Conservation (phyloP, 2,797 vertebrate species). For the Carduelis carduelis region DNA sequence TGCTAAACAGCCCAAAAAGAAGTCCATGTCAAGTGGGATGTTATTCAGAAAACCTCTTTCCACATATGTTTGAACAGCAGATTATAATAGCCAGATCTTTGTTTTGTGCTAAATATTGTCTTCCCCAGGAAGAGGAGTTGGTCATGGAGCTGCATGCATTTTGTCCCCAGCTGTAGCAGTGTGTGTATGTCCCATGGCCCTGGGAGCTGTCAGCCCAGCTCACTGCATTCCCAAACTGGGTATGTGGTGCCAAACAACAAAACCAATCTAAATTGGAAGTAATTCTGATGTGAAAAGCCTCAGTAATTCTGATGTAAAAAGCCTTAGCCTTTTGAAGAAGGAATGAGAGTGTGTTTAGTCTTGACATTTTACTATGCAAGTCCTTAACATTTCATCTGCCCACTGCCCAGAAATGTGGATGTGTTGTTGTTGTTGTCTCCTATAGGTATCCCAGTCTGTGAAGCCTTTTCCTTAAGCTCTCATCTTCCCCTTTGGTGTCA, state of each 20-base stretch:
- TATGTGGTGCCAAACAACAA: not conserved
- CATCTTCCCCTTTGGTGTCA: not conserved
- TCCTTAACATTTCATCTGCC: not conserved
- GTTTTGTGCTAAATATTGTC: not conserved
- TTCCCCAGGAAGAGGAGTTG: not conserved
- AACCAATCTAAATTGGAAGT: not conserved
- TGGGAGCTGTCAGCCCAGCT: not conserved
- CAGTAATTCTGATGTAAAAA: no score
- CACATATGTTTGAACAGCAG: not conserved
- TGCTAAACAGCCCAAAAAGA: not conserved
- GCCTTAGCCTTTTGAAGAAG: not conserved
- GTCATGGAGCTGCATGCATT: not conserved
- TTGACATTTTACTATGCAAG: not conserved
- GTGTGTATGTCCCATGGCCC: not conserved
- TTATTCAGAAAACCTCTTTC: not conserved
- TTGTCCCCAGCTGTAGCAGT: not conserved
- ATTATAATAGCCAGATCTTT: not conserved
- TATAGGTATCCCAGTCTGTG: not conserved
- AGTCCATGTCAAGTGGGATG: accelerated
- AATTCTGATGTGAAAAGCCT: not conserved
- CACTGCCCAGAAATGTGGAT: accelerated
- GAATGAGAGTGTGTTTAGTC: not conserved
- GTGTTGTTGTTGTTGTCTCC: not conserved
- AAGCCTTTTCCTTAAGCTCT: not conserved
- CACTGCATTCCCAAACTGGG: not conserved